phyloP scores from a whole-genome alignment of 2,113 vertebrate genomes.

The Pterocles burchelli region DNA sequence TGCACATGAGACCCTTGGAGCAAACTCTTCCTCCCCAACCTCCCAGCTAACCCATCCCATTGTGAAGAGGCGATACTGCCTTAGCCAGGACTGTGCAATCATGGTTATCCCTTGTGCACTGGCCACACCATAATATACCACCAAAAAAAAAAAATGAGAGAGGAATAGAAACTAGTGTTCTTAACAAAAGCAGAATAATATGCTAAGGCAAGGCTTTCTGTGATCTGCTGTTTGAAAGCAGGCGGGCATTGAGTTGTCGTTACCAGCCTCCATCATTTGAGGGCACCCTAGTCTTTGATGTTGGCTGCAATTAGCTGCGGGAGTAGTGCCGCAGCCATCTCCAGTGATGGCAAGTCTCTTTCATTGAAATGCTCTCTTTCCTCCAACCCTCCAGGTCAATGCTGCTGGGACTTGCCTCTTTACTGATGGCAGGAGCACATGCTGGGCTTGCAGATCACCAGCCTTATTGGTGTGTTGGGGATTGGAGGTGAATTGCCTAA shows the following conservation, averaged over 20 bases:
- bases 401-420: constrained; percentile 46
- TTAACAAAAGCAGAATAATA: constrained; percentile 21
- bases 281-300: constrained; percentile 68
- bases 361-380: constrained; percentile 29
- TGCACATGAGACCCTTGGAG: background rate
- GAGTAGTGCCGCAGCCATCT: constrained; percentile 33
- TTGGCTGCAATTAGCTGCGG: constrained; percentile 41
- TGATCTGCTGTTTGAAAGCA: constrained; percentile 19
- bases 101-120: background rate
- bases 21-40: background rate
- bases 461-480: constrained; percentile 56
- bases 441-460: constrained; percentile 48
- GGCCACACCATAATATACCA: background rate
- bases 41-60: background rate
- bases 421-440: constrained; percentile 31
- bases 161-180: background rate
- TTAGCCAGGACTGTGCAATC: background rate
- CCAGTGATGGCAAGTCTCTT: constrained; percentile 19
- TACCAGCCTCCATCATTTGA: constrained; percentile 70
- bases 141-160: background rate
- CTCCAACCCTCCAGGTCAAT: background rate
- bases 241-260: constrained; percentile 24
- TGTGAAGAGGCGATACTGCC: background rate
- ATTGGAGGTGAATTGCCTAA: constrained; percentile 64
- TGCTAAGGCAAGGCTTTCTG: constrained; percentile 1